Conservation (phyloP, 2,888 invertebrate genomes). For the Drosophila percnosoma region DNA sequence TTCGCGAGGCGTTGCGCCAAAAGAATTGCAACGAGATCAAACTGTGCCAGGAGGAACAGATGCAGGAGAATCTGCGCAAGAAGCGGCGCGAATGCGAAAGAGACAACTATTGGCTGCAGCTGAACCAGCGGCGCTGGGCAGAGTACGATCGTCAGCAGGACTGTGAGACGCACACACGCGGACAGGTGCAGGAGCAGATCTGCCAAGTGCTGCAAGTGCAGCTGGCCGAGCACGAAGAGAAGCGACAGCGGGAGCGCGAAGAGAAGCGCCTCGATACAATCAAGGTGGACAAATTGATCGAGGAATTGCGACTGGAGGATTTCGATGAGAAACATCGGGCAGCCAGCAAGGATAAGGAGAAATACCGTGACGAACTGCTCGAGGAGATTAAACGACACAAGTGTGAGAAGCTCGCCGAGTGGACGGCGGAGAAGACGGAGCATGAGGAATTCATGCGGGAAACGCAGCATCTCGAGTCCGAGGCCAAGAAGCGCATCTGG, state of each 20-base stretch:
- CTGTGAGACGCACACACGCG: slow-evolving; percentile 60
- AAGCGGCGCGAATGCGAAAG: slow-evolving; percentile 59
- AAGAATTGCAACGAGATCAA: slow-evolving; percentile 71
- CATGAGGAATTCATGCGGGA: slow-evolving; percentile 73
- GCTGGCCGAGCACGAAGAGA: slow-evolving; percentile 53
- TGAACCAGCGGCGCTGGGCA: slow-evolving; percentile 62
- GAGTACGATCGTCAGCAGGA: slow-evolving; percentile 59
- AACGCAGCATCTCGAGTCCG: slow-evolving; percentile 63
- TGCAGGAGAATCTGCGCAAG: slow-evolving; percentile 74
- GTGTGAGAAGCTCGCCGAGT: slow-evolving; percentile 35
- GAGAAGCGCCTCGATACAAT: slow-evolving; percentile 60
- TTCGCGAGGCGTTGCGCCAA: slow-evolving; percentile 77
- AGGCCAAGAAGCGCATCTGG: slow-evolving; percentile 49
- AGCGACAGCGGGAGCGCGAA: slow-evolving; percentile 46
- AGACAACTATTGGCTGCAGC: slow-evolving; percentile 72
- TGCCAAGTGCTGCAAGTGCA: slow-evolving; percentile 59
- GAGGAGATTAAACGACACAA: slow-evolving; percentile 60
- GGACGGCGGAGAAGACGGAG: slow-evolving; percentile 56
- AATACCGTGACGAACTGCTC: slow-evolving; percentile 71
- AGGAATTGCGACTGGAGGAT: slow-evolving; percentile 65
- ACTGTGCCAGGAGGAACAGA: slow-evolving; percentile 79
- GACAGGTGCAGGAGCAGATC: slow-evolving; percentile 54
- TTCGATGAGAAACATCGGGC: slow-evolving; percentile 52
- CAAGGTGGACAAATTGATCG: slow-evolving; percentile 55
- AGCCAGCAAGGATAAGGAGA: slow-evolving; percentile 18